Conservation (phyloP, 2,888 invertebrate genomes). For the Vandiemenella viatica region DNA sequence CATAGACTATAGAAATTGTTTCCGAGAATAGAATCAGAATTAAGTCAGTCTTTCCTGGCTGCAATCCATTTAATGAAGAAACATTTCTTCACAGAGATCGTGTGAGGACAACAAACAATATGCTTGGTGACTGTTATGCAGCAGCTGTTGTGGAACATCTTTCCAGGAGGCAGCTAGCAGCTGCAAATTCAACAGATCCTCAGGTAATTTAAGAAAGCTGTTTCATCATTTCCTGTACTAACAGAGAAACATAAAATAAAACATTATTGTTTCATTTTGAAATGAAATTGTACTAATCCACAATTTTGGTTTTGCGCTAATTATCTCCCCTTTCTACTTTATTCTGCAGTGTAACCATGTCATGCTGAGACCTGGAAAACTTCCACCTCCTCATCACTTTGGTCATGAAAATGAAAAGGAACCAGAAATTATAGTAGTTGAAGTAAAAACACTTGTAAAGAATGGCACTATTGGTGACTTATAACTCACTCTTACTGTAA, state of each 20-base stretch:
- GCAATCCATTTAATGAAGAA: no score
- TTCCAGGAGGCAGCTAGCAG: conserved; percentile 67
- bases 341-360: background rate
- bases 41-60: no score
- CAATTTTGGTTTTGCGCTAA: background rate
- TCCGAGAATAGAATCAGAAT: no score
- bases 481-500: no score
- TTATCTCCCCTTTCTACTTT: background rate
- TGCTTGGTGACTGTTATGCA: conserved; percentile 76
- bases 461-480: background rate
- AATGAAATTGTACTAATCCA: background rate
- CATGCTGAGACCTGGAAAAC: background rate
- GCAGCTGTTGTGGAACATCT: conserved; percentile 72
- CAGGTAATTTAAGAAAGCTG: background rate
- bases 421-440: background rate
- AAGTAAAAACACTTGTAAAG: background rate
- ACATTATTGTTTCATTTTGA: background rate
- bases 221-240: background rate
- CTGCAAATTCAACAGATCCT: conserved; percentile 21
- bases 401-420: background rate
- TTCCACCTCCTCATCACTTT: background rate
- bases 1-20: no score
- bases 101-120: conserved; percentile 73
- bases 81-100: conserved; percentile 72
- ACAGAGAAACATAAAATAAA: background rate